Evolutionary conservation across 2,888 invertebrate species (phyloP).

Genomic region (Tigriopus californicus): DNA sequence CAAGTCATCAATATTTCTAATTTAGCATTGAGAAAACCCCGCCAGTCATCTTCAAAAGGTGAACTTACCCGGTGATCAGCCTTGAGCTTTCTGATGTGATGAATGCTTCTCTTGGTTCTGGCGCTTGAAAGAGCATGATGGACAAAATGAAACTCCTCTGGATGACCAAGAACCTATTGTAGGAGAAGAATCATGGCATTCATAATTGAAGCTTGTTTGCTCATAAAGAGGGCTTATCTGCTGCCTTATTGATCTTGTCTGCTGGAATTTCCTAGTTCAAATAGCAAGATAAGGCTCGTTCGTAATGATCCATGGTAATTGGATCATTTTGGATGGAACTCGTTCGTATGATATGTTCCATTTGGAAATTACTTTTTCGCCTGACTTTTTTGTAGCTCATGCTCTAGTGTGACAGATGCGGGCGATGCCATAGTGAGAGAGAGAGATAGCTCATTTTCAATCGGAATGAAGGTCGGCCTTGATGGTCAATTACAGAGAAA

Average conservation of each 20-base stretch:
- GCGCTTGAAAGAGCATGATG: constrained; percentile 78
- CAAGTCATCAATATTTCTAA: too few relatives aligned
- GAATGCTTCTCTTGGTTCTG: constrained; percentile 65
- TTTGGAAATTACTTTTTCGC: too few relatives aligned
- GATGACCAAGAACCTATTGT: constrained; percentile 63
- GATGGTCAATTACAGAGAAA: too few relatives aligned
- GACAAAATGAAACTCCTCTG: constrained; percentile 80
- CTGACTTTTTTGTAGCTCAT: too few relatives aligned
- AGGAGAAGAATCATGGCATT: constrained; percentile 12
- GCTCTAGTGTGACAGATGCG: too few relatives aligned
- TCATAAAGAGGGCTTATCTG: background rate
- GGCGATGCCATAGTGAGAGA: too few relatives aligned
- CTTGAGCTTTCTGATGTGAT: constrained; percentile 67
- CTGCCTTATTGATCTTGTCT: background rate
- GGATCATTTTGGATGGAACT: too few relatives aligned
- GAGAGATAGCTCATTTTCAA: too few relatives aligned
- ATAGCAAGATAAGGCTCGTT: background rate
- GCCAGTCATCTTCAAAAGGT: background rate
- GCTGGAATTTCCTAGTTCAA: background rate
- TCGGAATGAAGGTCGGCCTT: too few relatives aligned
- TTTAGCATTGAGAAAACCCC: too few relatives aligned
- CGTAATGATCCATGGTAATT: background rate
- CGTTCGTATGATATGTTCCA: too few relatives aligned
- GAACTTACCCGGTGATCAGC: constrained; percentile 75
- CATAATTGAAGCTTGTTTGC: background rate